phyloP scores from a whole-genome alignment of 2,797 vertebrate genomes.

The Liparis tanakae region DNA sequence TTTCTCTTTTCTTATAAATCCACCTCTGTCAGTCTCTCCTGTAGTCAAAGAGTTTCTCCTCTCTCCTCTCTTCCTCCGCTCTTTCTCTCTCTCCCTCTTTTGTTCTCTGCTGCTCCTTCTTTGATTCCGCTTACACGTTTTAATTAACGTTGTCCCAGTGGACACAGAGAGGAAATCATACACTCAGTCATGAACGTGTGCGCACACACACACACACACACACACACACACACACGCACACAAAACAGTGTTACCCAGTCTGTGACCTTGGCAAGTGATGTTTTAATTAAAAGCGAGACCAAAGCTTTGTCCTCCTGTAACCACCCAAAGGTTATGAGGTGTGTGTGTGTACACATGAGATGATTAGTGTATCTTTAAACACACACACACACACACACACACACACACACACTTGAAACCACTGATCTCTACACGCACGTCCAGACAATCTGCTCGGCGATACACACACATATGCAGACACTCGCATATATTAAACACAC shows the following conservation, averaged over 20 bases:
- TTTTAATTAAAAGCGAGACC: slow-evolving; percentile 80
- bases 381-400: not conserved
- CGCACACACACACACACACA: slow-evolving; percentile 9
- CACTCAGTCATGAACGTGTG: slow-evolving; percentile 23
- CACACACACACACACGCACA: slow-evolving; percentile 8
- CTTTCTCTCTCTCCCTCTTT: slow-evolving; percentile 17
- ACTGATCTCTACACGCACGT: slow-evolving; percentile 15
- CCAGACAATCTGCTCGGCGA: slow-evolving; percentile 6
- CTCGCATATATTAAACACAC: slow-evolving; percentile 3
- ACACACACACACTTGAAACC: slow-evolving; percentile 17
- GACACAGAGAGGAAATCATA: slow-evolving; percentile 43
- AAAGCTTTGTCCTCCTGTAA: slow-evolving; percentile 60
- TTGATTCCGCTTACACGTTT: slow-evolving; percentile 65
- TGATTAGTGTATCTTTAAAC: slow-evolving; percentile 33
- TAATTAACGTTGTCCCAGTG: slow-evolving; percentile 73
- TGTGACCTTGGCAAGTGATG: slow-evolving; percentile 72
- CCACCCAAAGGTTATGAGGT: slow-evolving; percentile 51
- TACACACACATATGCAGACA: not conserved
- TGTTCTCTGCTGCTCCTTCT: slow-evolving; percentile 46
- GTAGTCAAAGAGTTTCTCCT: not conserved
- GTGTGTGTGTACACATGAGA: slow-evolving; percentile 30
- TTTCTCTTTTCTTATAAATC: not conserved
- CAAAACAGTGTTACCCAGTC: slow-evolving; percentile 27
- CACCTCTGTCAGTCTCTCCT: slow-evolving; percentile 14
- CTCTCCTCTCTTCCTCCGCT: not conserved